phyloP scores from a whole-genome alignment of 2,113 vertebrate species.

The Petrocephalus zakoni region DNA sequence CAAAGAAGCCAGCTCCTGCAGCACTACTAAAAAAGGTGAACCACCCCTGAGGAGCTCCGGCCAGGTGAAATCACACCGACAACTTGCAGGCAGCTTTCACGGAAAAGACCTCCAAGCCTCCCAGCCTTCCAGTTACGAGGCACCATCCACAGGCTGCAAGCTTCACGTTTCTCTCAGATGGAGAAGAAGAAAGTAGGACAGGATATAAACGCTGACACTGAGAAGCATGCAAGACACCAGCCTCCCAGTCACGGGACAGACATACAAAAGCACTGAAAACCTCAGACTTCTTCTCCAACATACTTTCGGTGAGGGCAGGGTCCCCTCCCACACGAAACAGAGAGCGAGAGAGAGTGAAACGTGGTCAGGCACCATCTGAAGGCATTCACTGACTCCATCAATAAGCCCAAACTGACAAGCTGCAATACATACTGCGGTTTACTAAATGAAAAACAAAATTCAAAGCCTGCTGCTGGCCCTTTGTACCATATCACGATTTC shows the following conservation, averaged over 20 bases:
- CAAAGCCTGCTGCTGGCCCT: background rate
- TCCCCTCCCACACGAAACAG: background rate
- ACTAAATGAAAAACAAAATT: background rate
- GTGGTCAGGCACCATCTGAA: conserved; percentile 25
- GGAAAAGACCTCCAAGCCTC: background rate
- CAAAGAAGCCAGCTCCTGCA: background rate
- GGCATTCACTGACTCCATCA: background rate
- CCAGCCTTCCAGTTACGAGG: background rate
- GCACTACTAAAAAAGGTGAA: background rate
- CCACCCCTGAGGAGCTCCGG: background rate
- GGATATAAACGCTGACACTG: background rate
- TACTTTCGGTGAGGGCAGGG: background rate
- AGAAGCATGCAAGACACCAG: background rate
- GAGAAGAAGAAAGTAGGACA: background rate
- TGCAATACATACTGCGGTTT: conserved; percentile 27
- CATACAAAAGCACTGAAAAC: background rate
- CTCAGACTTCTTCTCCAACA: background rate
- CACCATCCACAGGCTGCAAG: background rate
- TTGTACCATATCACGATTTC: background rate
- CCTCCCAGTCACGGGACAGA: background rate
- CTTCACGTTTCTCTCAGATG: background rate
- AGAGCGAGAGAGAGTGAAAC: conserved; percentile 12
- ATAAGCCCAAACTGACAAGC: conserved; percentile 28
- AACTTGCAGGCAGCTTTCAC: background rate
- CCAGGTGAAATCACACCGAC: background rate